These are phyloP conservation scores for Berghia stephanieae DNA, from an alignment of 1,140 invertebrate genomes.

Conservation along the genomic window DNA sequence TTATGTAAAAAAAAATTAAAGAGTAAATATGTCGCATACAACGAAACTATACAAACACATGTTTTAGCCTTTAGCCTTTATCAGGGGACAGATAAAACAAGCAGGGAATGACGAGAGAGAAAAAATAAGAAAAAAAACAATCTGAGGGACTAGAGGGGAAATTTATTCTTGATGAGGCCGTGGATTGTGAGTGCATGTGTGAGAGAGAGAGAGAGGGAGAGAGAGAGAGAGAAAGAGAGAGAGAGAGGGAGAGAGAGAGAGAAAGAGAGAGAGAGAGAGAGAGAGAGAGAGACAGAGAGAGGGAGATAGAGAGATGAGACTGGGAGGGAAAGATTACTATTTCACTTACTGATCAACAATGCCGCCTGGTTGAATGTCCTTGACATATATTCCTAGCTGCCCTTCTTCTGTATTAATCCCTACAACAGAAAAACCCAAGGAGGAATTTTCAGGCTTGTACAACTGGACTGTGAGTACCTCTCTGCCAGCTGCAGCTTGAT, in stretches of 20 bases:
- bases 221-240: background rate
- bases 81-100: too few relatives aligned
- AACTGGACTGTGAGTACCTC: conserved; percentile 73
- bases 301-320: background rate
- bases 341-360: conserved; percentile 76
- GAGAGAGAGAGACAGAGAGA: too few relatives aligned
- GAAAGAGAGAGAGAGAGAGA: background rate
- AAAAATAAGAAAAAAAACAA: too few relatives aligned
- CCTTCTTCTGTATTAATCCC: conserved; percentile 75
- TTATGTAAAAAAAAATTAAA: too few relatives aligned
- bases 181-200: background rate
- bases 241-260: background rate
- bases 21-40: too few relatives aligned
- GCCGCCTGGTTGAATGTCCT: conserved; percentile 79
- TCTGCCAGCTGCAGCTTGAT: conserved; percentile 70
- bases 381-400: conserved; percentile 81
- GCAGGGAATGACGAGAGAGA: too few relatives aligned
- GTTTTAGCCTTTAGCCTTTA: too few relatives aligned
- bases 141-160: too few relatives aligned
- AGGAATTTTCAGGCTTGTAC: conserved; percentile 78
- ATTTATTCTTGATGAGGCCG: too few relatives aligned
- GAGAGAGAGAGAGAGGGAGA: background rate
- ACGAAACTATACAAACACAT: too few relatives aligned
- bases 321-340: background rate
- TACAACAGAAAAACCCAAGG: conserved; percentile 82